Evolutionary conservation across 2,888 invertebrate genomes (phyloP), one percentile per base, ranked within the genome.

Genomic region (Torymus texanus): DNA sequence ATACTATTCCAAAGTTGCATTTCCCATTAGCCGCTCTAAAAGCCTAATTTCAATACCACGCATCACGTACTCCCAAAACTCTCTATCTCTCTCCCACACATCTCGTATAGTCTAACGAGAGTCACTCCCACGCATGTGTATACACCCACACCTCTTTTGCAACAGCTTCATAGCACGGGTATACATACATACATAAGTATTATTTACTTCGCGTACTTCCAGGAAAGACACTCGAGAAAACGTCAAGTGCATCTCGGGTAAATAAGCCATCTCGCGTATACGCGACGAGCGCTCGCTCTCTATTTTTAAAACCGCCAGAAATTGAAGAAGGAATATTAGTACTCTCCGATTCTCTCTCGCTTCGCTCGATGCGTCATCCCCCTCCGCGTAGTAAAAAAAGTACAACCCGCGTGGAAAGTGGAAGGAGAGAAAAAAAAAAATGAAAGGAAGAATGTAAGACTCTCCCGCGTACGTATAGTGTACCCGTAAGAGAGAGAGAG

Each of bases 271-370:
- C 41, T 41, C 41, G 1, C 41, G 21, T 21, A 21, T 21, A 21
- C 51, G n/a, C n/a, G n/a, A n/a, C n/a, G n/a, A n/a, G n/a, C 56
- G 56, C 29, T 21, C 55, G 41, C 24, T 2, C 16, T 18, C 61
- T 59, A 53, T 61, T 67, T 67, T 67, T 66, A 51, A 67, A 21
- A 41, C 16, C 50, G 12, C 51, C 16, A n/a, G 68, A 79, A 65
- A 63, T 56, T 41, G 51, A 63, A 65, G 24, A 29, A 51, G 62
- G 56, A 70, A 79, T 63, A 63, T 74, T 74, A 65, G 68, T 51
- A 4, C 61, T 55, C 61, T 75, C 50, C 68, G 58, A 63, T 18
- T 51, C 50, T 4, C 55, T 63, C 55, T 56, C 18, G 41, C 50
- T 12, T 63, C 68, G 14, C 55, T 10, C 41, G n/a, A 12, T 16